Percentiles rank a stretch among this genome's conserved stretches.
Evolutionary conservation across 2,113 vertebrate species (phyloP).

Genomic region (Mormoops blainvillei): DNA sequence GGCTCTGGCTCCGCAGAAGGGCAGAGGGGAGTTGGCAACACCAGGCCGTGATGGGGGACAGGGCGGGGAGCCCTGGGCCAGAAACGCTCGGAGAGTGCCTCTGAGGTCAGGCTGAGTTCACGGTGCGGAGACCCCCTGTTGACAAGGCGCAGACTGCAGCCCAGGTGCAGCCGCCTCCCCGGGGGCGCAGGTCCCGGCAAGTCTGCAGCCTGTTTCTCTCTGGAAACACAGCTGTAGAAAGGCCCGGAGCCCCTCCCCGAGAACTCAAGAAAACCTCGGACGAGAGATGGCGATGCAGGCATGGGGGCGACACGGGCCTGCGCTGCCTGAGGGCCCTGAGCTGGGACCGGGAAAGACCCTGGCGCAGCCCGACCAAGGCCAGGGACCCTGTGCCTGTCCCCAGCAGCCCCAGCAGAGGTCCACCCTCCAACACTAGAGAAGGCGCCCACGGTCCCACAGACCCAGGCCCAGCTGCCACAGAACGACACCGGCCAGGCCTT

Average conservation of each 20-base stretch:
- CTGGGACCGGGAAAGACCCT: background rate
- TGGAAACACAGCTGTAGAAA: conserved; percentile 74
- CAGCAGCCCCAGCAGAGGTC: background rate
- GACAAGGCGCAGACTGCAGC: conserved; percentile 13
- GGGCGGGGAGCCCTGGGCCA: background rate
- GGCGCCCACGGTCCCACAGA: rapidly evolving
- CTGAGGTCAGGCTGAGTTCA: conserved; percentile 72
- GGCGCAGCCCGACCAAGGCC: background rate
- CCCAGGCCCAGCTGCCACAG: background rate
- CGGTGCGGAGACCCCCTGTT: background rate
- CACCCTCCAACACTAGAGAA: background rate
- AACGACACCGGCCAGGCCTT: background rate
- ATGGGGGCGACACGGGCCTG: background rate
- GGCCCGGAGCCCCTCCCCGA: background rate
- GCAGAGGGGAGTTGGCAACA: no score
- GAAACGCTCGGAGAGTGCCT: background rate
- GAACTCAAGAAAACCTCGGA: background rate
- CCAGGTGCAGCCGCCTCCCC: conserved; percentile 74
- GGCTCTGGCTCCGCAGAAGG: background rate
- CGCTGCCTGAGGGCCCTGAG: background rate
- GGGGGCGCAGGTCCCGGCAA: conserved; percentile 73
- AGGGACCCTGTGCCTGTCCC: background rate
- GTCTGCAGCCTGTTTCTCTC: conserved; percentile 48
- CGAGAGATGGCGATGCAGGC: rapidly evolving
- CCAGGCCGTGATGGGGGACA: background rate